Evolutionary conservation across 2,797 vertebrate genomes (phyloP), one percentile per base, ranked within the genome.

Genomic region (Picus viridis): DNA sequence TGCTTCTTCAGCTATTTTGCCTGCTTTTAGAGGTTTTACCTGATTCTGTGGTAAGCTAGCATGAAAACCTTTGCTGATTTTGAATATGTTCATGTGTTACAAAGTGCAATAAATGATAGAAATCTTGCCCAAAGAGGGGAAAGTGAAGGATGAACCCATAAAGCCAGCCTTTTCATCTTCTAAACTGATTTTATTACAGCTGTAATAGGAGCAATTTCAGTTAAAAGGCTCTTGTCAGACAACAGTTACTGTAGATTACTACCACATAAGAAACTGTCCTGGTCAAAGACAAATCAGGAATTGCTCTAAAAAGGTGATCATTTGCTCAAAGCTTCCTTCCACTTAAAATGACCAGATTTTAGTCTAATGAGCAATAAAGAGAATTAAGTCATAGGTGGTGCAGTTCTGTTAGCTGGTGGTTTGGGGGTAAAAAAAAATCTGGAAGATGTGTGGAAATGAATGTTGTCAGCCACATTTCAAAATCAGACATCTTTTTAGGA

Each of bases 141-240:
- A 61, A 72, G 59, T 89, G 77, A 53, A 88, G 77, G 70, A 94
- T 83, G 88, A 92, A 83, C 71, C 68, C 24, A 58, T 95, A 95
- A 96, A 92, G 77, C 36, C 81, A 93, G 56, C 82, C 91, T 95
- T 96, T 97, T 93, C 75, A 90, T 98, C 94, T 97, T 97, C 88
- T 90, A 11, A 53, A 94, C 86, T 93, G 90, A 89, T 97, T 97
- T 98, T 97, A 97, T 96, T 95, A 90, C 12, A 72, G 88, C 82
- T 95, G 79, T 97, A 97, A 97, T 95, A 94, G 93, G 94, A 96
- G 90, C 84, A 96, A 96, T 97, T 96, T 95, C 90, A 95, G 81
- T 93, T 96, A 95, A 97, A 97, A 94, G 92, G 71, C 84, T 93
- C 88, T 91, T 95, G 94, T 96, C 97, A 94, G 96, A 94, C 84